These are phyloP conservation scores for Zootoca vivipara DNA, from an alignment of 2,113 vertebrate species.

Conservation along the genomic window DNA sequence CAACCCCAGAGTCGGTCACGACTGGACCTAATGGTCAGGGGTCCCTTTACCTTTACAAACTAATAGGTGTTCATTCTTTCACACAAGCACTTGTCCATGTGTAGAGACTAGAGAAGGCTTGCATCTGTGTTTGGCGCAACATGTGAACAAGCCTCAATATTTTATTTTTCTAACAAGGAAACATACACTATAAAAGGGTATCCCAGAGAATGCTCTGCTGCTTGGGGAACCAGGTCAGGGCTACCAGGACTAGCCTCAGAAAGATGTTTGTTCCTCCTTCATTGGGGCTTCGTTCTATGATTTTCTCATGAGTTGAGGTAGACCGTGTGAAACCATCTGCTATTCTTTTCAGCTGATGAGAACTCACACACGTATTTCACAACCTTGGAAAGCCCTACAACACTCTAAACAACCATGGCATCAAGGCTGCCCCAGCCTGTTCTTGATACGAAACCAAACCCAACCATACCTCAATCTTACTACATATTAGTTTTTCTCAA, in stretches of 20 bases:
- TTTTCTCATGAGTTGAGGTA: not conserved
- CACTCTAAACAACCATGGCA: slow-evolving; percentile 37
- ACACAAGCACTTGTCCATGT: no score
- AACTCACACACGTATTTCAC: slow-evolving; percentile 40
- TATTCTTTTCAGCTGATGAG: slow-evolving; percentile 30
- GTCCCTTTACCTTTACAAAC: no score
- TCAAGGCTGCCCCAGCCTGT: slow-evolving; percentile 26
- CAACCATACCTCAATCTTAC: slow-evolving; percentile 18
- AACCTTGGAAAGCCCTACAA: slow-evolving; percentile 29
- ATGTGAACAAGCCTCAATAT: no score
- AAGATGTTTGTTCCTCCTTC: not conserved
- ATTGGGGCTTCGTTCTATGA: no score
- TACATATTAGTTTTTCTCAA: slow-evolving; percentile 27
- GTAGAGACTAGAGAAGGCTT: no score
- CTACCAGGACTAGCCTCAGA: not conserved
- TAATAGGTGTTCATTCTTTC: no score
- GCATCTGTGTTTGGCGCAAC: no score
- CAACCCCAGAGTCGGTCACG: no score
- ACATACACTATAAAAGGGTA: not conserved
- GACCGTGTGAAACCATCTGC: slow-evolving; percentile 28
- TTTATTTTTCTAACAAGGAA: not conserved
- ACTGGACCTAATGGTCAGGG: no score
- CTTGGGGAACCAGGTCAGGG: not conserved
- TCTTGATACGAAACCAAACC: slow-evolving; percentile 35
- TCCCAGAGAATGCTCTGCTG: not conserved